These are phyloP conservation scores for Drosophila siamana DNA, from an alignment of 2,888 invertebrate genomes.

Conservation along the genomic window DNA sequence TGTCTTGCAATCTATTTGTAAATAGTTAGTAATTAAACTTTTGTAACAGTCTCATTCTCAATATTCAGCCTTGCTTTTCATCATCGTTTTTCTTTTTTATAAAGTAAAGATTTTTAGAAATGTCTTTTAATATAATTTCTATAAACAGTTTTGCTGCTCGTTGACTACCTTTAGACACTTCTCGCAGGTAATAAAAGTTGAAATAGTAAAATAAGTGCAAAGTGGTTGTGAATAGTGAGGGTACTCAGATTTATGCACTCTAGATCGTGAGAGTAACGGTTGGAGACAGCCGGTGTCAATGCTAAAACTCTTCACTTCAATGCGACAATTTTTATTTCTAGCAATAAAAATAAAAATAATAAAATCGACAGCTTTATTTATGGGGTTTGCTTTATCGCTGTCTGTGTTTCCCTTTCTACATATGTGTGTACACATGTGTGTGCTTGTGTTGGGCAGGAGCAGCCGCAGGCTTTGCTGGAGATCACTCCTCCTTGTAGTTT, in stretches of 20 bases:
- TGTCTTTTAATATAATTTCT: neutral
- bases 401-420: neutral
- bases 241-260: constrained; percentile 32
- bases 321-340: constrained; percentile 32
- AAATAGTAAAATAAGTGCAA: constrained; percentile 19
- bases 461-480: constrained; percentile 5
- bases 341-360: constrained; percentile 51
- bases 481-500: constrained; percentile 65
- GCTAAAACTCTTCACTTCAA: constrained; percentile 32
- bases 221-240: constrained; percentile 28
- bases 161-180: neutral
- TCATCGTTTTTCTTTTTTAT: no score
- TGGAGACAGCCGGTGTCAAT: constrained; percentile 20
- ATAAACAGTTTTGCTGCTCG: neutral
- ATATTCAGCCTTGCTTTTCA: no score
- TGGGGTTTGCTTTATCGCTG: constrained; percentile 49
- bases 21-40: no score
- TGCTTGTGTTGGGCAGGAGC: neutral
- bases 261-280: constrained; percentile 5
- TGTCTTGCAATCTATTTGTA: no score
- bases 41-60: no score
- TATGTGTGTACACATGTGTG: neutral
- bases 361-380: constrained; percentile 56
- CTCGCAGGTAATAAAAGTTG: constrained; percentile 1
- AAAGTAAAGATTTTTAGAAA: no score